Evolutionary conservation across 2,113 vertebrate genomes (phyloP), one percentile per base, ranked within the genome.

Genomic region (Antigone vipio): DNA sequence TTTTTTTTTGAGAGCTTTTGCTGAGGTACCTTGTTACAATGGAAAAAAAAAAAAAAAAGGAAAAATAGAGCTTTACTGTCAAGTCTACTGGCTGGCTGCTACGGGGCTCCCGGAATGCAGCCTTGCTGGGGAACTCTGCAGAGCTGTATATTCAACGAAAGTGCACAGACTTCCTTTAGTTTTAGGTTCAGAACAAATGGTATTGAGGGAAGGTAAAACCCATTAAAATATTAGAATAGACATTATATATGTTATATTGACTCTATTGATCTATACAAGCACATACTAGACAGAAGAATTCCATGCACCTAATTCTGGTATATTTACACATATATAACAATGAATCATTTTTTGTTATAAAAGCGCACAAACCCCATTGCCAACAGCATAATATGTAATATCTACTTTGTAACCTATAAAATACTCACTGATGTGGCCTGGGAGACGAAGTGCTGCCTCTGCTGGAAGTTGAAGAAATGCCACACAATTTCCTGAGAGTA

Each of bases 81-180:
- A 24, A 29, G 12, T 44, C 56, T 30, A 6, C 17, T 42, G 89
- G 6, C 17, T 42, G 89, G 5, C 13, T 30, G 40, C 23, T 29
- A 2, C 4, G 1, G 21, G 17, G 22, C 24, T 80, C 55, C 62
- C 7, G 66, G 45, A 49, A 18, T 2, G 9, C 4, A 1, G 35
- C 24, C 53, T 20, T 32, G 10, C 27, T 1, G 0, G 30, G 47
- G 64, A 55, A n/a, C 10, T 5, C 63, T 66, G 32, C 85, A 80
- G 69, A 59, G 52, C 50, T n/a, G 35, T 42, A 6, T 2, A 42
- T 62, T 67, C 79, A 35, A 10, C 1, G 0, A 3, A 11, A 59
- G 15, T 4, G 12, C 27, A 3, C 35, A 40, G 35, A 8, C 4
- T 38, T n/a, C 22, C 27, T 42, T 45, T 49, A 23, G 27, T 69